These are phyloP conservation scores for Mobula hypostoma DNA, from an alignment of 2,113 vertebrate species.

Conservation along the genomic window DNA sequence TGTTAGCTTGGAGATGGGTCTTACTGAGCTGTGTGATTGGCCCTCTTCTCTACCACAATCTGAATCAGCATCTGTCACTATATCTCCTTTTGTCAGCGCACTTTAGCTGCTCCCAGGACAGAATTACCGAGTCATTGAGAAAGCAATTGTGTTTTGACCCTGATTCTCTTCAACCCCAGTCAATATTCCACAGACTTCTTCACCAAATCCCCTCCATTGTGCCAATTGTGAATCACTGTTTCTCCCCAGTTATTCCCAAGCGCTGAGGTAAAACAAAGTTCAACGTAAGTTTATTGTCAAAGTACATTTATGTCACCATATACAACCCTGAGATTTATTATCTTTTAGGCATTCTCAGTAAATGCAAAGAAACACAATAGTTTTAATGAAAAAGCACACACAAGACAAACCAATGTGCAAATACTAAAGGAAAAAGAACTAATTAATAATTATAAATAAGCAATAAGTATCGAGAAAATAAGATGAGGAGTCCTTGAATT, in stretches of 20 bases:
- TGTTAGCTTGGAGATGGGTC: not conserved
- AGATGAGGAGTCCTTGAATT: too few species aligned
- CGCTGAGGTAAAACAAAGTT: not conserved
- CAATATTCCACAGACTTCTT: not conserved
- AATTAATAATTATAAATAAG: too few species aligned
- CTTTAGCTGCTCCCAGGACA: not conserved
- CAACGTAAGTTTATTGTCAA: too few species aligned
- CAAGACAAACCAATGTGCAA: too few species aligned
- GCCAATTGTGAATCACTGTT: not conserved
- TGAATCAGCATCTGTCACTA: not conserved
- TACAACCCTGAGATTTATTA: too few species aligned
- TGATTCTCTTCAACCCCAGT: not conserved
- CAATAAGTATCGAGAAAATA: too few species aligned
- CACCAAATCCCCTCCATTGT: not conserved
- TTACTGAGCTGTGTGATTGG: not conserved
- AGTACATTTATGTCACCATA: too few species aligned
- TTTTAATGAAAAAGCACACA: too few species aligned
- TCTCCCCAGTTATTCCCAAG: not conserved
- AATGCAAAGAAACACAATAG: too few species aligned
- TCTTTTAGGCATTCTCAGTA: too few species aligned
- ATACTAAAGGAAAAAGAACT: too few species aligned
- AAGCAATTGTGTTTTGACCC: not conserved
- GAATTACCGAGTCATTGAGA: not conserved
- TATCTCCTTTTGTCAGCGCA: not conserved
- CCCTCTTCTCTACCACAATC: not conserved